A percentile compares a stretch with the other conserved stretches of the same genome.
Evolutionary conservation across 1,140 invertebrate species (phyloP).

Genomic region (Aricia agestis): DNA sequence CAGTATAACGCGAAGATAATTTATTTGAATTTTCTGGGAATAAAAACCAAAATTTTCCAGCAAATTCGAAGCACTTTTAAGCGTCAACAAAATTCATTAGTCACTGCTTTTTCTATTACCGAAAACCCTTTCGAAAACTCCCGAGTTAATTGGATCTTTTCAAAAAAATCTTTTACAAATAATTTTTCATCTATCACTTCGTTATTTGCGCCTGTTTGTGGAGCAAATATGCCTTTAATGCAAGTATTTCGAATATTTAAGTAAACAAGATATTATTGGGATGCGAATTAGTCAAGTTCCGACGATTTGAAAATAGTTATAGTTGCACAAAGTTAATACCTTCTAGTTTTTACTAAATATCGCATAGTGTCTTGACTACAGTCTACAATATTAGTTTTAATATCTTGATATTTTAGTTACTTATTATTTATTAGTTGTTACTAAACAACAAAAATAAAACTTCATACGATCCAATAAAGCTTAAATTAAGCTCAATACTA

Average conservation of each 20-base stretch:
- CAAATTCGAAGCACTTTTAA: slow-evolving; percentile 42
- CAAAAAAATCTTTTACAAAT: slow-evolving; percentile 45
- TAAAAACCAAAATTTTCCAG: background rate
- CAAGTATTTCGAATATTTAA: slow-evolving; percentile 35
- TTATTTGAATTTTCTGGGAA: background rate
- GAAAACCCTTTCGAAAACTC: slow-evolving; percentile 46
- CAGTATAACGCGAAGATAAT: background rate
- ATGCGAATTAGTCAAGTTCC: background rate
- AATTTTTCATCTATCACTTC: slow-evolving; percentile 54
- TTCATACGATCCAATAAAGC: no score
- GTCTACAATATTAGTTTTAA: no score
- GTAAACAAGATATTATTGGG: slow-evolving; percentile 24
- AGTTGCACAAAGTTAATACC: background rate
- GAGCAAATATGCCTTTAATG: slow-evolving; percentile 43
- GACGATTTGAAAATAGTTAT: background rate
- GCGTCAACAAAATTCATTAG: slow-evolving; percentile 46
- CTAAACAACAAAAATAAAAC: no score
- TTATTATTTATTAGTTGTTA: no score
- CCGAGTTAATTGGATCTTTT: slow-evolving; percentile 56
- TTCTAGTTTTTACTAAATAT: no score
- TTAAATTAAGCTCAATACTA: no score
- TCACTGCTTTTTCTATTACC: slow-evolving; percentile 43
- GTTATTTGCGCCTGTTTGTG: slow-evolving; percentile 44
- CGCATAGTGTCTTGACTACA: no score
- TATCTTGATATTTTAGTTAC: no score